These are phyloP conservation scores for Sepiola atlantica DNA, from an alignment of 2,888 invertebrate genomes.

Conservation along the genomic window DNA sequence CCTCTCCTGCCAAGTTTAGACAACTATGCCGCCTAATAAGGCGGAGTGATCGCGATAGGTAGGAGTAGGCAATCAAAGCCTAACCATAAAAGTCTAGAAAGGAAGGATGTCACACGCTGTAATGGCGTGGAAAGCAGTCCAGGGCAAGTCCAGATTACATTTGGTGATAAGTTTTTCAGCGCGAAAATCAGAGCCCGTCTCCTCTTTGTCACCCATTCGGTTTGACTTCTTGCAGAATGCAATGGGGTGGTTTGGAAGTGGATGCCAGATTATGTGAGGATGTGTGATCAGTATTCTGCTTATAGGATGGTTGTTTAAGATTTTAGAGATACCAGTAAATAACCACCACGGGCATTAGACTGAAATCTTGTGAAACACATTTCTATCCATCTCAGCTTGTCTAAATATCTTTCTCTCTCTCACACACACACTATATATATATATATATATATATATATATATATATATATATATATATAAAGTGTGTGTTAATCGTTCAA, in stretches of 20 bases:
- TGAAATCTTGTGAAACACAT: neutral
- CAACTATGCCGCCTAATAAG: neutral
- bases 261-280: neutral
- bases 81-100: conserved; percentile 8
- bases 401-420: no score
- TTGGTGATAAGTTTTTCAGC: neutral
- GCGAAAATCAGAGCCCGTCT: neutral
- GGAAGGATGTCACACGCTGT: neutral
- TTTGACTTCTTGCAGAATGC: neutral
- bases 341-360: neutral
- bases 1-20: no score
- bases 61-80: conserved; percentile 32
- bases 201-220: neutral
- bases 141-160: neutral
- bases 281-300: neutral
- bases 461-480: no score
- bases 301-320: neutral
- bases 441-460: neutral
- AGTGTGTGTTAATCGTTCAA: no score
- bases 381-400: no score
- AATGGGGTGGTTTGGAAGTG: no score
- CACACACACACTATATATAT: no score
- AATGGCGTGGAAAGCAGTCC: neutral
- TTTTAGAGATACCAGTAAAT: neutral
- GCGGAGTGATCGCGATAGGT: conserved; percentile 15